phyloP scores from a whole-genome alignment of 2,113 vertebrate genomes.

The Chamaea fasciata region DNA sequence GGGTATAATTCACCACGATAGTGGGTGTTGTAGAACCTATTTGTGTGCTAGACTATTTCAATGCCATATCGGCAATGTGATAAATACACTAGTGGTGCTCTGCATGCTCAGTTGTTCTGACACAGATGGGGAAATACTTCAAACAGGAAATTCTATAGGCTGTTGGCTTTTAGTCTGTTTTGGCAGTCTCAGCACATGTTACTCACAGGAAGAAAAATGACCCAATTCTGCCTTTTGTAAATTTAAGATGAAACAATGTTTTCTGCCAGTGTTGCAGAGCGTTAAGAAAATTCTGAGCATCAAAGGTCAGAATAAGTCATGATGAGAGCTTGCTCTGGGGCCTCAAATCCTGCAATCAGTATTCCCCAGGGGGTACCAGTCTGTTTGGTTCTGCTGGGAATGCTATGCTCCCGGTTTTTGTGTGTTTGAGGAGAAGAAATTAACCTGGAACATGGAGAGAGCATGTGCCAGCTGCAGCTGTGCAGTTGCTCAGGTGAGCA shows the following conservation, averaged over 20 bases:
- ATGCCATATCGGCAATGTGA: background rate
- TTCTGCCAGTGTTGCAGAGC: background rate
- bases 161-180: background rate
- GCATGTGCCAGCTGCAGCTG: background rate
- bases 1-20: background rate
- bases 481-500: background rate
- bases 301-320: background rate
- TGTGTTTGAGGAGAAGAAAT: background rate
- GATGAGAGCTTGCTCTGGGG: background rate
- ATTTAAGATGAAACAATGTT: background rate
- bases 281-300: background rate
- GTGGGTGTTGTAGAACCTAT: background rate
- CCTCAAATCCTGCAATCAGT: background rate
- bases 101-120: background rate
- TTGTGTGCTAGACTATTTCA: background rate
- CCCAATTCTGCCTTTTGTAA: background rate
- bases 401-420: background rate
- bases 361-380: background rate
- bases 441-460: background rate
- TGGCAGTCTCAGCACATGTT: background rate
- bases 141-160: background rate
- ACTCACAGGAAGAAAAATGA: background rate
- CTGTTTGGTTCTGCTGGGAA: background rate
- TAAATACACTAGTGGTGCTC: background rate
- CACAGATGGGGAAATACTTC: background rate